Percentiles rank a stretch among this genome's conserved stretches.
phyloP scores from a whole-genome alignment of 2,797 vertebrate genomes.

The Manis javanica region DNA sequence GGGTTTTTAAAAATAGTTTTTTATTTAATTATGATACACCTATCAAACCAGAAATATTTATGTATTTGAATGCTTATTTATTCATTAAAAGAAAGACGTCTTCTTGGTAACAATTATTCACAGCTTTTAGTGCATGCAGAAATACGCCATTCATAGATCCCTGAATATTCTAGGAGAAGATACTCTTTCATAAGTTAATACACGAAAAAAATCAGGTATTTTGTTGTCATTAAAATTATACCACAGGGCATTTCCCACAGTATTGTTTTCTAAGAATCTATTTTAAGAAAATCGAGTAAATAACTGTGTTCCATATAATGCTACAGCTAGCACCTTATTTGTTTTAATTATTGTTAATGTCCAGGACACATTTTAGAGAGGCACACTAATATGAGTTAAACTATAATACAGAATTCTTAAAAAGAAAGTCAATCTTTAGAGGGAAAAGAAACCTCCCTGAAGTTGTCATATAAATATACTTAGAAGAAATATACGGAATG shows the following conservation, averaged over 20 bases:
- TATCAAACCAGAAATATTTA: not conserved
- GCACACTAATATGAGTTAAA: not conserved
- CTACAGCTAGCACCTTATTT: not conserved
- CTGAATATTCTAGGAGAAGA: not conserved
- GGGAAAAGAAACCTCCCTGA: not conserved
- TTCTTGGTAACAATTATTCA: not conserved
- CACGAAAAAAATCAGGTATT: not conserved
- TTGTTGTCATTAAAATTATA: not conserved
- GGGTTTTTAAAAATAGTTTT: not conserved
- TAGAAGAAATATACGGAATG: not conserved
- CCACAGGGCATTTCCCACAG: not conserved
- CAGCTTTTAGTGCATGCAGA: not conserved
- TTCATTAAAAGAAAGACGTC: not conserved
- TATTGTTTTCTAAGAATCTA: not conserved
- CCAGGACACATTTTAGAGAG: not conserved
- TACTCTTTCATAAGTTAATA: not conserved
- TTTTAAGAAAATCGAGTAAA: slow-evolving; percentile 5
- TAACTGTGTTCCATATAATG: not conserved
- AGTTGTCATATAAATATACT: not conserved
- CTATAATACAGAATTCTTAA: not conserved
- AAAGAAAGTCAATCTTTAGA: not conserved
- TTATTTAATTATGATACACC: not conserved
- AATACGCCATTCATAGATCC: not conserved
- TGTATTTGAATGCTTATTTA: not conserved
- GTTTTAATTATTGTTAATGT: not conserved